phyloP scores from a whole-genome alignment of 2,888 invertebrate species.

The Plebejus argus region DNA sequence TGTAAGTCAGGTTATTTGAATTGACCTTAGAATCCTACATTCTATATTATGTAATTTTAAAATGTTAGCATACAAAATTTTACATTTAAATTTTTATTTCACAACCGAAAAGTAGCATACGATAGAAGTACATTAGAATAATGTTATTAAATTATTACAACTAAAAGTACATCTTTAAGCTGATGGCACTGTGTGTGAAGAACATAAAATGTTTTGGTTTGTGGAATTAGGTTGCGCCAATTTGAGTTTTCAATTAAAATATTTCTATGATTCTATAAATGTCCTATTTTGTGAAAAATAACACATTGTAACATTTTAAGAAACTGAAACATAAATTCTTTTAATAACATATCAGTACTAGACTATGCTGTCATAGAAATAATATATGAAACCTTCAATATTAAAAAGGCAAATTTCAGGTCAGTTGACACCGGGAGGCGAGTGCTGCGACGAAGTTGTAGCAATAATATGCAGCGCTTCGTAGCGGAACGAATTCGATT shows the following conservation, averaged over 20 bases:
- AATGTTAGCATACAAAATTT: conserved; percentile 30
- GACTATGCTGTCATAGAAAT: too few species aligned
- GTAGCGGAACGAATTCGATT: background rate
- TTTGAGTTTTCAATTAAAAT: background rate
- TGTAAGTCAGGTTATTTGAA: background rate
- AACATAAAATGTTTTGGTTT: conserved; percentile 2
- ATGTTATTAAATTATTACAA: conserved; percentile 1
- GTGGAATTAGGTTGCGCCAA: conserved; percentile 7
- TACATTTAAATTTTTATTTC: conserved; percentile 21
- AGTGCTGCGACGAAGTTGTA: background rate
- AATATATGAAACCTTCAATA: too few species aligned
- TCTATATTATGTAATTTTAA: conserved; percentile 26
- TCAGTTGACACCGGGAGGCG: background rate
- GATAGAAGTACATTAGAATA: conserved; percentile 4
- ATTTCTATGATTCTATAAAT: background rate
- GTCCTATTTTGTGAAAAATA: background rate
- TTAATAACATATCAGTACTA: too few species aligned
- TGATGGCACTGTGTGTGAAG: conserved; percentile 6
- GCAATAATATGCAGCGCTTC: background rate
- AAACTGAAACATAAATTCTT: background rate
- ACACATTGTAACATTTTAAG: background rate
- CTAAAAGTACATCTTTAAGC: background rate
- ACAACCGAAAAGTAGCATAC: conserved; percentile 33
- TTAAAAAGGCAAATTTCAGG: background rate
- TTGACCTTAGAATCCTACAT: conserved; percentile 9